Evolutionary conservation across 2,113 vertebrate genomes (phyloP).

Genomic region (Sitta europaea): DNA sequence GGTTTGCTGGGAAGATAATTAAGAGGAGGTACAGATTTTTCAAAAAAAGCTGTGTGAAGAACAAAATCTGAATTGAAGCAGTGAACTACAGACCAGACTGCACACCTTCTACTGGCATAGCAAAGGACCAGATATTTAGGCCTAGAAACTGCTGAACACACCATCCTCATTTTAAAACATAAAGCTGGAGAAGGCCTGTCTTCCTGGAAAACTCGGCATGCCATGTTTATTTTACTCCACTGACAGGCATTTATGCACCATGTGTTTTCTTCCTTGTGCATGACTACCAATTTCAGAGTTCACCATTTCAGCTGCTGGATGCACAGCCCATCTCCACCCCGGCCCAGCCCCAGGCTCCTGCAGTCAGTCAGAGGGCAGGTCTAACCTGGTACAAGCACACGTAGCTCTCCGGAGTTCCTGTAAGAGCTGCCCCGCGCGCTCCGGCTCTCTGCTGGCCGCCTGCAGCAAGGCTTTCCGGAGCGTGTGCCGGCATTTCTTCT

Average conservation of each 20-base stretch:
- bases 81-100: background rate
- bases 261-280: background rate
- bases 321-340: background rate
- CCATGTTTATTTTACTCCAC: background rate
- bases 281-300: background rate
- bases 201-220: background rate
- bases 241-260: background rate
- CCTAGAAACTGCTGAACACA: background rate
- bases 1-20: conserved; percentile 17
- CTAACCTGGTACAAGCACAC: conserved; percentile 79
- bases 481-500: conserved; percentile 90
- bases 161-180: background rate
- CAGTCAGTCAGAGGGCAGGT: background rate
- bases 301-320: background rate
- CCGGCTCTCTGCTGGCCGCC: conserved; percentile 88
- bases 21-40: background rate
- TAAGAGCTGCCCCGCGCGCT: conserved; percentile 85
- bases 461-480: conserved; percentile 94
- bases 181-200: background rate
- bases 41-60: background rate
- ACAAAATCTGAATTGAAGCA: background rate
- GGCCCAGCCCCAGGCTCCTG: background rate
- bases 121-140: background rate
- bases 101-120: background rate
- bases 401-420: conserved; percentile 81